Conservation (phyloP, 2,113 vertebrate species). For the Microcebus murinus region DNA sequence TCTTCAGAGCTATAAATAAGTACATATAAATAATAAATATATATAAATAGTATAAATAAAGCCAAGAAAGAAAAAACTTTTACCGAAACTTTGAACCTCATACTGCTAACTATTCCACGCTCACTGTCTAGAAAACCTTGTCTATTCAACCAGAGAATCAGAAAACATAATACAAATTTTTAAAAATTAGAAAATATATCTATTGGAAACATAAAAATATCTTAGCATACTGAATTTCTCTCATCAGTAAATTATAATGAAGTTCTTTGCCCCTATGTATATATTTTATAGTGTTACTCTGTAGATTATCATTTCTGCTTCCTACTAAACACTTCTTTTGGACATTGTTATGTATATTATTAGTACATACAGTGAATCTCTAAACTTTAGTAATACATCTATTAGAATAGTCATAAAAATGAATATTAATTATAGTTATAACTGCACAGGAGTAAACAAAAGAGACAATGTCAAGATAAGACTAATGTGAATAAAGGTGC, state of each 20-base stretch:
- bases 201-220: constrained; percentile 43
- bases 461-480: not conserved
- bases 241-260: not conserved
- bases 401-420: constrained; percentile 17
- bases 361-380: not conserved
- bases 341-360: not conserved
- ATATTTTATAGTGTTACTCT: not conserved
- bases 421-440: not conserved
- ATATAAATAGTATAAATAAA: constrained; percentile 13
- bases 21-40: not conserved
- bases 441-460: not conserved
- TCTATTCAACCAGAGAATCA: not conserved
- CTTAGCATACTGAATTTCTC: constrained; percentile 19
- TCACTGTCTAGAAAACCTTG: not conserved
- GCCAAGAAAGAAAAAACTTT: constrained; percentile 46
- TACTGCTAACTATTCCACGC: constrained; percentile 24
- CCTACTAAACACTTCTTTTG: not conserved
- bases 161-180: too few relatives aligned
- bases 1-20: constrained; percentile 93
- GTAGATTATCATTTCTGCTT: not conserved
- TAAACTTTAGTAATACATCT: constrained; percentile 1
- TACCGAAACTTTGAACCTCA: not conserved
- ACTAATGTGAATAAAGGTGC: not conserved
- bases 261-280: not conserved
- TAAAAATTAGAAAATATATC: too few relatives aligned